Base-by-base conservation (phyloP, 1,140 invertebrate genomes). In the Trachymyrmex cornetzi region DNA sequence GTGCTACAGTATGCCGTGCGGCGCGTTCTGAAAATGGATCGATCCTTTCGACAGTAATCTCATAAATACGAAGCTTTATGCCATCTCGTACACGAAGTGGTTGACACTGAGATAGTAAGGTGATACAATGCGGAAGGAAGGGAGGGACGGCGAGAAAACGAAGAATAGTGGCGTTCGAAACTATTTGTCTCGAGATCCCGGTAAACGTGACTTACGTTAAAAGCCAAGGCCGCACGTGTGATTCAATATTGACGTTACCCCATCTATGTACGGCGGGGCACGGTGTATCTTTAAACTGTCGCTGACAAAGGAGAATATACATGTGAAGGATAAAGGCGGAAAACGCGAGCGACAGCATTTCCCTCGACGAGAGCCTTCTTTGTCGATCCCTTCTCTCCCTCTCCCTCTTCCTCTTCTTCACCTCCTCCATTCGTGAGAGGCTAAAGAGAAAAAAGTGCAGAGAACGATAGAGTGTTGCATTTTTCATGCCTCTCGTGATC, bases 1-100 rank as follows among this genome's bases (percentile, higher is more conserved):
- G 77, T 86, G 82, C 82, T 89, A 72, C 30, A 24, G 87, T 81
- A 88, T 86, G 88, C 82, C 71, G 53, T 24, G 80, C 77, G 67
- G 48, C 75, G 57, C 48, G 44, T 88, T 88, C 71, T 81, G 55
- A 88, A 89, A 89, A 85, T 89, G 82, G 82, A 89, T 88, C 67
- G 88, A 86, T 64, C 82, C 86, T 89, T 89, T 88, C 82, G 74
- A 82, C 77, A 69, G 77, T 88, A 88, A 88, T 89, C 87, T 88
- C 82, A 89, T 89, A 89, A 89, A 89, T 89, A 89, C 77, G 22
- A 77, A 81, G 71, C 79, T 86, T 88, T 82, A 66, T 77, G n/a
- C 61, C 19, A 66, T 53, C 50, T 44, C 22, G 67, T 30, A 22
- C 44, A n/a, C 53, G 61, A 19, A 9, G 16, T 66, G 66, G 53